Base-by-base conservation (phyloP, 2,113 vertebrate species). In the Clinocottus analis region DNA sequence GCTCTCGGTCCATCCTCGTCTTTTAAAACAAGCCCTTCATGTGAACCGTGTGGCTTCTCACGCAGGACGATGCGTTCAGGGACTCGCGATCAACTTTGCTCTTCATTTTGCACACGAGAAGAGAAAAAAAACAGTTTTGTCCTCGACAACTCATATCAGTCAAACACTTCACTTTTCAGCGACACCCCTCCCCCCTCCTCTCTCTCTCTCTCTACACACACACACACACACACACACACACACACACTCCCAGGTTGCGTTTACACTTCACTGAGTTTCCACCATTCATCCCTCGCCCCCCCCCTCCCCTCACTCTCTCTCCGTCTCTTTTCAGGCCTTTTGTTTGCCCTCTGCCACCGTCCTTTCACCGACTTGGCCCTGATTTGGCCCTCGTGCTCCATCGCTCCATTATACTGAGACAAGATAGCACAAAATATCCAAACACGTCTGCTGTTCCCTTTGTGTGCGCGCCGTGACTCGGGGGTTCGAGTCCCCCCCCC, bases 241-340 rank as follows among this genome's bases (percentile, higher is more conserved):
- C 85, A 84, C 88, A 75, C 88, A 75, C 85, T 92, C 90, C 83
- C 95, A 96, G 96, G 97, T 97, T 96, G 96, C 79, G 93, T 97
- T 98, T 97, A 96, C 97, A 98, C 97, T 97, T 97, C 95, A 91
- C 95, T 98, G 97, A 93, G 95, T 98, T 96, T 96, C 94, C 96
- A 83, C 95, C 96, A 96, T 98, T 97, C 96, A 96, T 95, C 85
- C 94, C 94, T 16, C 43, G 75, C 80, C 80, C 94, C 94, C 43
- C 43, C 77, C 80, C 80, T 61, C 79, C 89, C 65, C 73, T 86
- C 80, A 51, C 95, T 87, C 85, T 82, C 89, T 78, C 85, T 75
- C 83, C 95, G 95, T 96, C 96, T 95, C 94, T 93, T 95, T 95
- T 89, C 87, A 91, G 96, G 94, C 95, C 96, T 95, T 97, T 97